Evolutionary conservation across 2,888 invertebrate species (phyloP).

Genomic region (Caenorhabditis sp.): DNA sequence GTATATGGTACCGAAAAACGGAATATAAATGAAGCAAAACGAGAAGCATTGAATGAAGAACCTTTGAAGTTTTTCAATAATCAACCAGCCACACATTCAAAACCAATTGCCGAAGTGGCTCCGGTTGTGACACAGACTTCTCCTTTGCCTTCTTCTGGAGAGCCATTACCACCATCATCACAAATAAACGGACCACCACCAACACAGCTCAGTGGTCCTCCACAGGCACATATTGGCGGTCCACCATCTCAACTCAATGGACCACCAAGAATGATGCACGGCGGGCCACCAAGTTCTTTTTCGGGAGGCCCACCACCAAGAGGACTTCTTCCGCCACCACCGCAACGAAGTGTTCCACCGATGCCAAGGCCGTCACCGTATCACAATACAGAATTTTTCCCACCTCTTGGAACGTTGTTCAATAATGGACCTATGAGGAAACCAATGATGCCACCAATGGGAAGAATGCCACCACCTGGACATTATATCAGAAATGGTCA

Average conservation of each 20-base stretch:
- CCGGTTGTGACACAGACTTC: background rate
- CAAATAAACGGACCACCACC: background rate
- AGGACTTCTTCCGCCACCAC: constrained; percentile 3
- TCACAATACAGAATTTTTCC: background rate
- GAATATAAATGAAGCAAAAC: constrained; percentile 28
- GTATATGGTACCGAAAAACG: constrained; percentile 43
- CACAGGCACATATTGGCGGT: constrained; percentile 11
- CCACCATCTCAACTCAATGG: background rate
- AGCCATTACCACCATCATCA: constrained; percentile 4
- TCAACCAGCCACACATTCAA: constrained; percentile 9
- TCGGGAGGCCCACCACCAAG: constrained; percentile 1
- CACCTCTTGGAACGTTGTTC: background rate
- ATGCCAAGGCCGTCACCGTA: background rate
- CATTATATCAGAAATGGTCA: constrained; percentile 4
- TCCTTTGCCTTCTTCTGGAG: background rate
- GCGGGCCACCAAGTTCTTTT: background rate
- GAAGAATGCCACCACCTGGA: background rate
- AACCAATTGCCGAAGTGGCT: background rate
- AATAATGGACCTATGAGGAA: background rate
- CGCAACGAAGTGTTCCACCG: background rate
- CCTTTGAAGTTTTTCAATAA: constrained; percentile 28
- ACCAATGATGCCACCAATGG: background rate
- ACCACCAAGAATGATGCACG: constrained; percentile 9
- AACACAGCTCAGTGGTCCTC: too few species aligned
- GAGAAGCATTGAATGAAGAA: constrained; percentile 15